Evolutionary conservation across 2,888 invertebrate species (phyloP), one percentile per base, ranked within the genome.

Genomic region (Cotesia congregata): DNA sequence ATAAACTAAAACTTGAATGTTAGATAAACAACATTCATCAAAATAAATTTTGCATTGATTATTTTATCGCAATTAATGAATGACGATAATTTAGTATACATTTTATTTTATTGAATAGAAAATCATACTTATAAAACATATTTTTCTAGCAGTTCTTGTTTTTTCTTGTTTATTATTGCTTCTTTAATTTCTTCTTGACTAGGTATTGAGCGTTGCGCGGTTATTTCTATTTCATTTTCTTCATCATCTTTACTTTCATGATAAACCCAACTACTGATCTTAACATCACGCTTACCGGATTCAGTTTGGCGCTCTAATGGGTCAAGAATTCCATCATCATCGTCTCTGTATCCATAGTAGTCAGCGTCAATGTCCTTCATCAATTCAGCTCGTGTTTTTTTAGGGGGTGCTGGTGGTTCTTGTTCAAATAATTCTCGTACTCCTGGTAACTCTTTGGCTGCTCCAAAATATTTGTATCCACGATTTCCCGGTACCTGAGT

Each of bases 321-420:
- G 80, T 96, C 91, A 67, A 99, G 91, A 72, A 98, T 93, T 0
- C 99, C 99, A 89, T 99, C 99, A 86, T 99, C 99, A 85, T 99
- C 99, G 90, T 99, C 99, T 84, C 98, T 91, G 90, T 98, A 99
- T 0, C 99, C 99, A 90, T 99, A 99, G 91, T 99, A 99, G 90
- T 98, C 98, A 0, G 99, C 98, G 90, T 99, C 99, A 61, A 99
- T 97, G 87, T 98, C 96, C 83, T 97, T 95, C 98, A 99, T 98
- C 72, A 99, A 91, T 88, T 99, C 99, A 0, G 96, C 97, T 73
- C 99, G 93, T 0, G 98, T 97, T 90, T 97, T 97, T 38, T 97
- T 92, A 12, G 96, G 95, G 5, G 96, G 95, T 72, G 95, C 94
- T 12, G 97, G 97, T 7, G 98, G 96, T 88, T 97, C 97, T 88